A percentile compares a stretch with the other conserved stretches of the same genome.
Conservation (phyloP, 2,113 vertebrate genomes). For the Mugil cephalus region DNA sequence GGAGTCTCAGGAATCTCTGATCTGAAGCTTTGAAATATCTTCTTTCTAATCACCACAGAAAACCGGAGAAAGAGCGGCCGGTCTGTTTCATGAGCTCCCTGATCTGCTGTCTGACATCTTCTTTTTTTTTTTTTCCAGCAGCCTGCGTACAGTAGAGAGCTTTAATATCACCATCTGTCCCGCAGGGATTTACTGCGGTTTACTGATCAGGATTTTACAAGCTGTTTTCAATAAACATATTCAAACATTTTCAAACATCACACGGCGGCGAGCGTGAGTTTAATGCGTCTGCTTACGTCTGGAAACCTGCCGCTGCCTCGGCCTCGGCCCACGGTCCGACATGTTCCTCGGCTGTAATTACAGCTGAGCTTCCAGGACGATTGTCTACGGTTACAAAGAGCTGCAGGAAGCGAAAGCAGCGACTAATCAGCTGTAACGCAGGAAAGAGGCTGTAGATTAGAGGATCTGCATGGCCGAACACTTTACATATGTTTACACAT, state of each 20-base stretch:
- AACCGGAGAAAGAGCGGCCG: too few relatives aligned
- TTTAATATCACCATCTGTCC: slow-evolving; percentile 58
- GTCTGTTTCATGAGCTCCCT: not conserved
- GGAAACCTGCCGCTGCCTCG: slow-evolving; percentile 10
- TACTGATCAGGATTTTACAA: slow-evolving; percentile 42
- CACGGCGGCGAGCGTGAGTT: too few relatives aligned
- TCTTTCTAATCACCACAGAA: too few relatives aligned
- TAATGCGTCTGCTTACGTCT: not conserved
- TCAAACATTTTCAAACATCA: slow-evolving; percentile 50
- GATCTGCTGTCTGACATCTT: not conserved
- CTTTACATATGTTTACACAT: slow-evolving; percentile 29
- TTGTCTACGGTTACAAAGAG: slow-evolving; percentile 42
- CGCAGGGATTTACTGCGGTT: slow-evolving; percentile 56
- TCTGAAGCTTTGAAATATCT: too few relatives aligned
- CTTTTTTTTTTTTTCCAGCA: not conserved
- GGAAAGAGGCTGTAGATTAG: slow-evolving; percentile 44
- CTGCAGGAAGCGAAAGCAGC: slow-evolving; percentile 41
- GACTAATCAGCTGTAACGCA: slow-evolving; percentile 52
- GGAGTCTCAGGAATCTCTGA: too few relatives aligned
- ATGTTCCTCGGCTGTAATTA: slow-evolving; percentile 39
- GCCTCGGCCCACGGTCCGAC: not conserved
- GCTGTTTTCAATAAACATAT: slow-evolving; percentile 66
- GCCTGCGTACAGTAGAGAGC: not conserved
- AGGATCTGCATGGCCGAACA: slow-evolving; percentile 3
- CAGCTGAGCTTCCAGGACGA: not conserved